Evolutionary conservation across 2,113 vertebrate genomes (phyloP), one percentile per base, ranked within the genome.

Genomic region (Cynopterus brachyotis): DNA sequence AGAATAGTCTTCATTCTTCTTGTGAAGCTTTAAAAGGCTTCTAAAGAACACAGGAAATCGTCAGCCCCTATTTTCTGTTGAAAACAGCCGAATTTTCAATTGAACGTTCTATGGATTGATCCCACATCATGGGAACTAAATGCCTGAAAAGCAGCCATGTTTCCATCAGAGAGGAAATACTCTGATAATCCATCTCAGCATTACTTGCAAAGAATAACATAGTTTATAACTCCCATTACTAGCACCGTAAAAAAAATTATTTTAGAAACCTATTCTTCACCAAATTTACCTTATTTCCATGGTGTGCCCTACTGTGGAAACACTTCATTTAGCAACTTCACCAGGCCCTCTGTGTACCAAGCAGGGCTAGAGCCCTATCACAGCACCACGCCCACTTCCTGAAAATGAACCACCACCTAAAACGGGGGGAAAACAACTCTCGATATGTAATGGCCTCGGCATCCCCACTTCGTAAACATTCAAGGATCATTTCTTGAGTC

Each of bases 1-100:
- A 94, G 64, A 96, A 87, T 69, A 83, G 94, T 76, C 47, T 83
- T 94, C 90, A 87, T 92, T 97, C 87, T 94, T 95, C 45, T 70
- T 87, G 57, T 6, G 69, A 89, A 47, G 50, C 75, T 81, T 64
- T 86, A 42, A 79, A 92, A 79, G 17, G 11, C 73, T 87, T 73
- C 57, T 80, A 59, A 95, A 64, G 55, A 86, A 79, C 72, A 96
- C 83, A 96, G 92, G 79, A 94, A 89, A 84, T 16, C 50, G 66
- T 55, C 50, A 42, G 72, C 17, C 28, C 19, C 13, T 13, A 17
- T 80, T 73, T 86, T 57, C 55, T 50, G 50, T 32, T 75, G 60
- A 53, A 60, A 89, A 91, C 5, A 7, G 81, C 62, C 70, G 69
- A 15, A 50, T 50, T 50, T 50, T 50, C 50, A 16, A 50, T 16